Base-by-base conservation (phyloP, 2,888 invertebrate genomes). In the Cheilosia pagana region DNA sequence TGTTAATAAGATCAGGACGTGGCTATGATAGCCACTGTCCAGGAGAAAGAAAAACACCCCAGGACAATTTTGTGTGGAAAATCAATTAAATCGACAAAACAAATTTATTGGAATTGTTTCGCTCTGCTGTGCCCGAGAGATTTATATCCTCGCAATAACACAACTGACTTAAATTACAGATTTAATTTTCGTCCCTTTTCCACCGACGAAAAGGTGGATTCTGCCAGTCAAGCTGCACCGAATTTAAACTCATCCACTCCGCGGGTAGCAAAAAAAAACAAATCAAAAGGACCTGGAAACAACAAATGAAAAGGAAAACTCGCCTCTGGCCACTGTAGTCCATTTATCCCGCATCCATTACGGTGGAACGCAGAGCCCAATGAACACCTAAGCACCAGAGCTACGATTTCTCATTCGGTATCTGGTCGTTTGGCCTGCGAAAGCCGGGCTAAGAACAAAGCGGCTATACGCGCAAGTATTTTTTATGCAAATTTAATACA, bases 41-140 rank as follows among this genome's bases (percentile, higher is more conserved):
- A 35, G 28, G 10, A 35, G 12, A 10, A 12, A 35, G 3, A 35
- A 12, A 10, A 3, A 35, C 12, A 2, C 7, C 43, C 0, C 5
- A 19, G n/a, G 10, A 53, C 12, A 43, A 43, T 52, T 57, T 67
- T 50, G 72, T 83, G 60, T 48, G 7, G 71, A 76, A 81, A 85
- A 81, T 81, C 85, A 85, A 85, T 85, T 85, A 85, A 81, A 81
- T 76, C 75, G 71, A 70, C n/a, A 60, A 70, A 71, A 71, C 75
- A 71, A 85, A 85, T 85, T 85, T 85, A 85, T 85, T 81, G 81
- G 75, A 65, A 81, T 85, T 75, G 81, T 81, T 85, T 81, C 35
- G 52, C 39, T 23, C 39, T 23, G 16, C 48, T 59, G 75, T 63
- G 8, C 28, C 35, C 39, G 25, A 59, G 28, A 70, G 52, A 81